Percentiles rank a stretch among this genome's conserved stretches.
These are phyloP conservation scores for Rhopilema esculentum DNA, from an alignment of 30 jellyfish, hydroid and myxozoan species.

Conservation along the genomic window DNA sequence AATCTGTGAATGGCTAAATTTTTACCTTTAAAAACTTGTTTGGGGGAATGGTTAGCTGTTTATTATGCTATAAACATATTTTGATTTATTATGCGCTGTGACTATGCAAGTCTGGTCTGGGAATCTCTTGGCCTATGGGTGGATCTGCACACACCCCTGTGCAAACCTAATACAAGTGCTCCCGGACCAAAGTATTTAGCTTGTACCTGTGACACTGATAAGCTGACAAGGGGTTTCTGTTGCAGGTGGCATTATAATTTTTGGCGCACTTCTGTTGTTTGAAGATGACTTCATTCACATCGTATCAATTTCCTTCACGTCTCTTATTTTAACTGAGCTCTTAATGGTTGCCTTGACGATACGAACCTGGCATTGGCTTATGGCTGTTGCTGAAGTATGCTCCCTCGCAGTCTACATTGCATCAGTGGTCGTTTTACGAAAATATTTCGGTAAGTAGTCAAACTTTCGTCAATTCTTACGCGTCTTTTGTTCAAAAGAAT, in stretches of 20 bases:
- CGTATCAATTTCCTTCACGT: slow-evolving; percentile 90
- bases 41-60: too few relatives aligned
- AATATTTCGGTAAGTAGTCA: slow-evolving; percentile 80
- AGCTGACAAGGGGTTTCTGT: too few relatives aligned
- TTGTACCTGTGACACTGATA: too few relatives aligned
- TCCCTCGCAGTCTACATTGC: slow-evolving; percentile 83
- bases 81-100: too few relatives aligned
- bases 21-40: too few relatives aligned
- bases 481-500: not conserved
- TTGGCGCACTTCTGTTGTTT: slow-evolving; percentile 91
- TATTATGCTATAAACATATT: too few relatives aligned
- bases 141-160: too few relatives aligned
- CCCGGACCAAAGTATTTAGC: too few relatives aligned
- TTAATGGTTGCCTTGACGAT: slow-evolving; percentile 96
- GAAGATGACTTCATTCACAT: slow-evolving; percentile 98
- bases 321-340: slow-evolving; percentile 89
- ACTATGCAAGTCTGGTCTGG: too few relatives aligned
- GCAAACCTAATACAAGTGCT: too few relatives aligned
- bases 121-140: too few relatives aligned
- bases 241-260: slow-evolving; percentile 98
- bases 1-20: too few relatives aligned
- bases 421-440: slow-evolving; percentile 75
- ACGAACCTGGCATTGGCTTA: slow-evolving; percentile 98
- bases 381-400: slow-evolving; percentile 91
- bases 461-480: not conserved